Percentiles rank a stretch among this genome's conserved stretches.
Conservation (phyloP, 2,888 invertebrate species). For the Rhorus exstirpatorius region DNA sequence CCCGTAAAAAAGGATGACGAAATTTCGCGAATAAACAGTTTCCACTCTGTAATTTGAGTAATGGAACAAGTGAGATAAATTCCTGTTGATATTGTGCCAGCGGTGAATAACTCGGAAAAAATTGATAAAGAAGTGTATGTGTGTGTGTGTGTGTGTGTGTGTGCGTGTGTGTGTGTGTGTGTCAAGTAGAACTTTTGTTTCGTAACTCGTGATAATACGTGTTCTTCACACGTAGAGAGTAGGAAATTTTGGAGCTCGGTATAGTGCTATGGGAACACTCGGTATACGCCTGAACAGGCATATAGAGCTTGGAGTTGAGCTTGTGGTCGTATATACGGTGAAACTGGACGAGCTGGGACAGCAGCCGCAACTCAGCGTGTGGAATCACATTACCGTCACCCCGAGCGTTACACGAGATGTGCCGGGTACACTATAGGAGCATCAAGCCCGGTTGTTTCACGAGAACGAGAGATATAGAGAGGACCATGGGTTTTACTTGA, state of each 20-base stretch:
- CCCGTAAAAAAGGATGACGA: background rate
- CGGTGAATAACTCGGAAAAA: slow-evolving; percentile 6
- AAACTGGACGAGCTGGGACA: slow-evolving; percentile 49
- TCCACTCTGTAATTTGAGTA: background rate
- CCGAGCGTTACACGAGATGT: slow-evolving; percentile 59
- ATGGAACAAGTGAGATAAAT: background rate
- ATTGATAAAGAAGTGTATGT: background rate
- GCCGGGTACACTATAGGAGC: slow-evolving; percentile 34
- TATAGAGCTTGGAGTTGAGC: slow-evolving; percentile 74
- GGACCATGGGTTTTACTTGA: slow-evolving; percentile 78
- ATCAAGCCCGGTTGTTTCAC: slow-evolving; percentile 34
- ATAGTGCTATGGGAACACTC: slow-evolving; percentile 25
- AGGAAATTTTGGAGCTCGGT: slow-evolving; percentile 60
- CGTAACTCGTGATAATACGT: slow-evolving; percentile 56
- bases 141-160: no score
- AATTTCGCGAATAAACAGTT: slow-evolving; percentile 1
- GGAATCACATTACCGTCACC: slow-evolving; percentile 83
- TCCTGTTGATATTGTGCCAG: background rate
- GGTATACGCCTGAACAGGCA: slow-evolving; percentile 73
- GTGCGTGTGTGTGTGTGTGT: no score
- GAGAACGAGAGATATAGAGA: slow-evolving; percentile 34
- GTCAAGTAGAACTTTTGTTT: slow-evolving; percentile 47
- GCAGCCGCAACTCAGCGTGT: slow-evolving; percentile 78
- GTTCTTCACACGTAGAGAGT: slow-evolving; percentile 37
- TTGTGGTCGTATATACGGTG: slow-evolving; percentile 57